Percentiles rank a stretch among this genome's conserved stretches.
phyloP scores from a whole-genome alignment of 1,140 invertebrate genomes.

The Pseudobourletiella spinata region DNA sequence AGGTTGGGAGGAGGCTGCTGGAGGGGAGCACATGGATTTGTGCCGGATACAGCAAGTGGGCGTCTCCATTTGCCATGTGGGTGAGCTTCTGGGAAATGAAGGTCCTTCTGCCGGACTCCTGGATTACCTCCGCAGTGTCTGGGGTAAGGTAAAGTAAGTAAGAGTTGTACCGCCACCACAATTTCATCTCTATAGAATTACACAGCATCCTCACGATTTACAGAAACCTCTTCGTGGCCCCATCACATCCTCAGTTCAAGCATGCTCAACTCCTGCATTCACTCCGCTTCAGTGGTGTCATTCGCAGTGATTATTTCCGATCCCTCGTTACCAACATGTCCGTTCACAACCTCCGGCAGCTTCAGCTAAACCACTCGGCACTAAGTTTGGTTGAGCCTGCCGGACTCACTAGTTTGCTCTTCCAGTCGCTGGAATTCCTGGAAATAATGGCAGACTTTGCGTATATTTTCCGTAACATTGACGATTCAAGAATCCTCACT shows the following conservation, averaged over 20 bases:
- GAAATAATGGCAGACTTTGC: constrained; percentile 1
- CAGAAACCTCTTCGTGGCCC: neutral
- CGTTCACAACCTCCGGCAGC: neutral
- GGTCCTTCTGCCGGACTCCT: neutral
- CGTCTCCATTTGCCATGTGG: neutral
- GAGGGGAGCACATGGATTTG: neutral
- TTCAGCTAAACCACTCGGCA: neutral
- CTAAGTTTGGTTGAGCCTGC: neutral
- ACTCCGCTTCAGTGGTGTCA: constrained; percentile 3
- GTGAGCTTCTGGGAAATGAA: neutral
- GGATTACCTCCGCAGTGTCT: neutral
- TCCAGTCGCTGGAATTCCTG: neutral
- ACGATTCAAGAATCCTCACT: neutral
- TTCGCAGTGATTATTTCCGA: neutral
- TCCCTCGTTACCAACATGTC: neutral
- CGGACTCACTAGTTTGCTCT: neutral
- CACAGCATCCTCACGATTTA: neutral
- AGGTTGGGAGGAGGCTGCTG: neutral
- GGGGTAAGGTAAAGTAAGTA: constrained; percentile 8
- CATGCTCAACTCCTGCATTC: neutral
- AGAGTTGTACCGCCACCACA: neutral
- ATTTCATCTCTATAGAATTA: neutral
- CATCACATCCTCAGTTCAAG: neutral
- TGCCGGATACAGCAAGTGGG: neutral
- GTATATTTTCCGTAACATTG: constrained; percentile 5